Conservation (phyloP, 2,113 vertebrate genomes). For the Calyptomena viridis region DNA sequence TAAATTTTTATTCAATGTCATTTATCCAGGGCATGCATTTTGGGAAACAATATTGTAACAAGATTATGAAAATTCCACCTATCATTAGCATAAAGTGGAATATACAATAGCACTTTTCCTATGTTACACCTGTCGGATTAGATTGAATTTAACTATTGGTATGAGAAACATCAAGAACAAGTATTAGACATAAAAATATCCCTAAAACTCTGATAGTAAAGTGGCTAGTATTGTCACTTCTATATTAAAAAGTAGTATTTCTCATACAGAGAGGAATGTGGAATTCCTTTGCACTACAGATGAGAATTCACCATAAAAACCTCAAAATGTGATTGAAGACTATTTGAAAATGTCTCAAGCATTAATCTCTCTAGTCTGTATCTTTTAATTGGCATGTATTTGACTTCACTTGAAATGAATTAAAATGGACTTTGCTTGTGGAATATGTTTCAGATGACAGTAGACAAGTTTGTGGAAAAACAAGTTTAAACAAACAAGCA, state of each 20-base stretch:
- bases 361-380: not conserved
- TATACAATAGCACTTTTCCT: not conserved
- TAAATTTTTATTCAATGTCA: not conserved
- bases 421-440: not conserved
- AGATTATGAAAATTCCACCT: not conserved
- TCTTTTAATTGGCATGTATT: constrained; percentile 25
- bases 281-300: constrained; percentile 2
- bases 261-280: not conserved
- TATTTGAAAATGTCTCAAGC: not conserved
- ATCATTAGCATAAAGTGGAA: not conserved
- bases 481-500: too few species aligned
- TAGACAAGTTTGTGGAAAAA: not conserved
- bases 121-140: not conserved
- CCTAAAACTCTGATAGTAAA: not conserved
- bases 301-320: constrained; percentile 20
- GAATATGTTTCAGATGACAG: not conserved
- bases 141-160: not conserved
- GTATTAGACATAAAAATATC: not conserved
- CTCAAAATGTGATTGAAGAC: constrained; percentile 10
- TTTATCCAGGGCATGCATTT: not conserved
- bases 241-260: not conserved
- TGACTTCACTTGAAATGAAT: not conserved
- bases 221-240: not conserved
- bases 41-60: not conserved
- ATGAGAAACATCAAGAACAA: not conserved